A percentile compares a stretch with the other conserved stretches of the same genome.
Evolutionary conservation across 2,113 vertebrate genomes (phyloP).

Genomic region (Hypomesus transpacificus): DNA sequence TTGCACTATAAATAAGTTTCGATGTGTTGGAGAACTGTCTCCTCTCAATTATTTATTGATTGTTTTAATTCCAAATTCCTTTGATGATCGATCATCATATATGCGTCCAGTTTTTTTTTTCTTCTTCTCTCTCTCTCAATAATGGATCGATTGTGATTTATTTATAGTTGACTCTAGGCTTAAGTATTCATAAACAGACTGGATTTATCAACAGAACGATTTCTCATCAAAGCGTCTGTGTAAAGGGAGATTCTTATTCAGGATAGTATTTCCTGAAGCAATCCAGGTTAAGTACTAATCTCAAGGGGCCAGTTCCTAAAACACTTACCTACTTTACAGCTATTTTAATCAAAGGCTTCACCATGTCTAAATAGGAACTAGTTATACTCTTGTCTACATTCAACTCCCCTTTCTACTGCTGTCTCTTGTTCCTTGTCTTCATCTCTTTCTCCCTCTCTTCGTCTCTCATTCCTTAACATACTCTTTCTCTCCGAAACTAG

Average conservation of each 20-base stretch:
- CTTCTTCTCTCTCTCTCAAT: no score
- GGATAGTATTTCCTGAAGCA: neutral
- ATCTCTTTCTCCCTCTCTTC: neutral
- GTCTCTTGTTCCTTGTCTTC: neutral
- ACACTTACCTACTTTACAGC: constrained; percentile 2
- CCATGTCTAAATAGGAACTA: neutral
- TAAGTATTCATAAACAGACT: no score
- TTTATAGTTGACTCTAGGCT: no score
- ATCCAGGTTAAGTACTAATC: constrained; percentile 2
- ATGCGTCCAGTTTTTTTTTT: no score
- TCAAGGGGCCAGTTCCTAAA: constrained; percentile 6
- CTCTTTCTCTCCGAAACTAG: no score
- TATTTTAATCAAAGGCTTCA: constrained; percentile 1
- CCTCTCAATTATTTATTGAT: no score
- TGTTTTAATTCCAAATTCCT: no score
- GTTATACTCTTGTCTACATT: neutral
- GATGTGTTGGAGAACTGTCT: no score
- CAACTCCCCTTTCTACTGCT: neutral
- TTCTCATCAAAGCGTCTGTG: neutral
- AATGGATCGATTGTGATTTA: no score
- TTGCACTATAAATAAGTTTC: no score
- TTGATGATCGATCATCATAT: no score
- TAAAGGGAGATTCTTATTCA: neutral
- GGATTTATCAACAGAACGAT: neutral
- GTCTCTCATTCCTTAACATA: neutral